A percentile compares a stretch with the other conserved stretches of the same genome.
These are phyloP conservation scores for Choloepus didactylus DNA, from an alignment of 2,797 vertebrate species.

Conservation along the genomic window DNA sequence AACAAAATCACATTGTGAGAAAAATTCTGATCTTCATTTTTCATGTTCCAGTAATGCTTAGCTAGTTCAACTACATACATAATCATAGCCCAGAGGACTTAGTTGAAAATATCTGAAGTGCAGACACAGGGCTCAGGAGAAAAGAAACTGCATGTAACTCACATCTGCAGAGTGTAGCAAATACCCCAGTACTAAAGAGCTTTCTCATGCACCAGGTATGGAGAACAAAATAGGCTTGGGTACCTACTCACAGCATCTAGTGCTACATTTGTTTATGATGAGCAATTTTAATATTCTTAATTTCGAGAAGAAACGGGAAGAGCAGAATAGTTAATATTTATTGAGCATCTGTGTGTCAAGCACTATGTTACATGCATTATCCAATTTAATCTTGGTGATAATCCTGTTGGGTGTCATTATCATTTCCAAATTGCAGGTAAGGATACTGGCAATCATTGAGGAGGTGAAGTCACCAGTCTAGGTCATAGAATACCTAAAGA, in stretches of 20 bases:
- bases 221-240: background rate
- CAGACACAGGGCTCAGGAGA: background rate
- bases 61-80: background rate
- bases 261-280: background rate
- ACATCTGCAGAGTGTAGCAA: background rate
- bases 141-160: background rate
- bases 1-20: background rate
- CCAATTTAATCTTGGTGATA: constrained; percentile 9
- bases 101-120: background rate
- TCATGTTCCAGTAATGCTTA: background rate
- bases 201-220: background rate
- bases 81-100: background rate
- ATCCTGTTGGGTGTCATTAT: background rate
- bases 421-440: background rate
- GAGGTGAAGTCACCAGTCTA: background rate
- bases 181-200: background rate
- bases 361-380: background rate
- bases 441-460: background rate
- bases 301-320: constrained; percentile 22
- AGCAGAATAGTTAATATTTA: constrained; percentile 5
- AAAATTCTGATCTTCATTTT: constrained; percentile 13
- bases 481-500: background rate
- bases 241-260: background rate
- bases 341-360: background rate
- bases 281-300: background rate